A percentile compares a stretch with the other conserved stretches of the same genome.
These are phyloP conservation scores for Benitochromis conjunctus DNA, from an alignment of 2,113 vertebrate genomes.

Conservation along the genomic window DNA sequence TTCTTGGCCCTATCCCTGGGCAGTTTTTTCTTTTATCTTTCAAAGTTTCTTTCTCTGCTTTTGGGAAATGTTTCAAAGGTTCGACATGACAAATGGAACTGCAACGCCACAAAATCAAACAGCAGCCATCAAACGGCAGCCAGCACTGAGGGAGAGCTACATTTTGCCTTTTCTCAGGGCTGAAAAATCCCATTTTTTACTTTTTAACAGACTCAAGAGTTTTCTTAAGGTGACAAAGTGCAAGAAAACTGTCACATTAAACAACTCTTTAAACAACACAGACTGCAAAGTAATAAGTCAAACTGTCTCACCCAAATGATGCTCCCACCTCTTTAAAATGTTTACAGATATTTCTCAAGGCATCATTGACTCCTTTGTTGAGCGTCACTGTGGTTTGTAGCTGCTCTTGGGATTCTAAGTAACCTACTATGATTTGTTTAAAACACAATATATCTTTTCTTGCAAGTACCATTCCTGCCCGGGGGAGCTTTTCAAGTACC, in stretches of 20 bases:
- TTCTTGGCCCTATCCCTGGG: constrained; percentile 9
- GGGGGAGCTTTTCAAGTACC: neutral
- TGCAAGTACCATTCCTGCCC: neutral
- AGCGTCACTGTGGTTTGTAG: neutral
- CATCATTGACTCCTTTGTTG: neutral
- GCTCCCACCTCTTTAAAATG: neutral
- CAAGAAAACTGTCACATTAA: neutral
- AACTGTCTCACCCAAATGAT: neutral
- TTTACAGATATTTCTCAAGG: neutral
- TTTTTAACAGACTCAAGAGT: constrained; percentile 2
- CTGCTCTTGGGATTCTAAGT: neutral
- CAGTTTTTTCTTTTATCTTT: constrained; percentile 11
- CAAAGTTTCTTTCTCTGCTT: neutral
- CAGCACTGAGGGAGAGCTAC: neutral
- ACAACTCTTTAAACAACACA: neutral
- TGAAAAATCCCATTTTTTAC: neutral
- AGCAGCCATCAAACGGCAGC: neutral
- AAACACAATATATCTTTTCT: constrained; percentile 12
- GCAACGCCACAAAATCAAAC: constrained; percentile 10
- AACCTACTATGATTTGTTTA: neutral
- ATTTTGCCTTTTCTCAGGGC: neutral
- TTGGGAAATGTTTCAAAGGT: neutral
- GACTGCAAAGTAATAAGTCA: neutral
- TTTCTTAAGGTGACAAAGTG: neutral
- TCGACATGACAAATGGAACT: constrained; percentile 12